Conservation (phyloP, 2,113 vertebrate genomes). For the Globicephala melas region DNA sequence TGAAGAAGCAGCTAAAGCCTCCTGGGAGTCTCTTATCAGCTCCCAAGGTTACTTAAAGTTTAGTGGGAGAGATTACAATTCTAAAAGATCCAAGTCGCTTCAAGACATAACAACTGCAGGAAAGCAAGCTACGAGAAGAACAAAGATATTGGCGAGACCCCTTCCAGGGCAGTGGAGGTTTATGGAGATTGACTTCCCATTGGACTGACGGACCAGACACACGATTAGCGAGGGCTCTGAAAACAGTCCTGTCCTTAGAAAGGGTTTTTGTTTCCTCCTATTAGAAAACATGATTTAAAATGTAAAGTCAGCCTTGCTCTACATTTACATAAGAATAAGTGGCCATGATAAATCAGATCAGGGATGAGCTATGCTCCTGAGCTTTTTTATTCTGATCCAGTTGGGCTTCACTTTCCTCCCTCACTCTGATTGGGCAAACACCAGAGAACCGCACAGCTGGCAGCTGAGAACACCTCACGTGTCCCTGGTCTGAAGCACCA, state of each 20-base stretch:
- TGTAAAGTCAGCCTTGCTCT: background rate
- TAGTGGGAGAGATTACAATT: background rate
- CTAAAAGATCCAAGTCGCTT: background rate
- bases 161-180: background rate
- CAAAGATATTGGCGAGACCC: background rate
- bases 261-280: background rate
- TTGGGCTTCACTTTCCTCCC: background rate
- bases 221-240: background rate
- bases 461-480: background rate
- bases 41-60: background rate
- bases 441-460: background rate
- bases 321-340: background rate
- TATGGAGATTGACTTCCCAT: background rate
- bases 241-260: background rate
- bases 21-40: background rate
- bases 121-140: background rate
- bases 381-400: background rate
- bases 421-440: background rate
- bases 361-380: background rate
- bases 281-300: background rate
- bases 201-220: background rate
- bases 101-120: background rate
- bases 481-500: background rate
- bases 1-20: background rate
- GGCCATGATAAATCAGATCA: background rate